phyloP scores from a whole-genome alignment of 2,888 invertebrate genomes.

The Zhengitettix transpicula region DNA sequence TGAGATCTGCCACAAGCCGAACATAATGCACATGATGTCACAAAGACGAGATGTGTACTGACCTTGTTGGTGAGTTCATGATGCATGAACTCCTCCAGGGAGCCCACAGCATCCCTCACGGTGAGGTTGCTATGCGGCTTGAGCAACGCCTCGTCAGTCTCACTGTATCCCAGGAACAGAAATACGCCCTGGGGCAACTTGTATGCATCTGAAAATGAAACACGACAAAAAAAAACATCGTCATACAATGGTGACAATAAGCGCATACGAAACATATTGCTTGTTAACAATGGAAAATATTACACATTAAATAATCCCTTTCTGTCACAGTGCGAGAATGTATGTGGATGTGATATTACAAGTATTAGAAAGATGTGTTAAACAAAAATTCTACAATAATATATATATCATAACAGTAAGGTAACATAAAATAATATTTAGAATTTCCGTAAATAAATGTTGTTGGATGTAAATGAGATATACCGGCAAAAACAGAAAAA shows the following conservation, averaged over 20 bases:
- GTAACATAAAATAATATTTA: too few species aligned
- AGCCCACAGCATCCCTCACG: conserved; percentile 67
- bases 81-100: conserved; percentile 62
- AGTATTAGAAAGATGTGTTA: too few species aligned
- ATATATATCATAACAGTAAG: too few species aligned
- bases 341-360: background rate
- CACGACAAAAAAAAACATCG: background rate
- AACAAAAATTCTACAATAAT: too few species aligned
- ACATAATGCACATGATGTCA: too few species aligned
- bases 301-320: background rate
- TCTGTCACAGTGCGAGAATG: background rate
- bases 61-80: conserved; percentile 45
- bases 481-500: too few species aligned
- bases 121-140: conserved; percentile 69
- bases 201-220: conserved; percentile 42
- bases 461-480: too few species aligned
- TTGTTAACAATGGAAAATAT: background rate
- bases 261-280: background rate
- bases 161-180: conserved; percentile 76
- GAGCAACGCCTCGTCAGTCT: conserved; percentile 69
- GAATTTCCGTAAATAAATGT: too few species aligned
- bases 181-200: conserved; percentile 70
- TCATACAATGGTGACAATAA: background rate
- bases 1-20: too few species aligned
- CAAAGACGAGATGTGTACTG: too few species aligned